Percentiles rank a stretch among this genome's conserved stretches.
phyloP scores from a whole-genome alignment of 2,113 vertebrate genomes.

The Tragelaphus strepsiceros region DNA sequence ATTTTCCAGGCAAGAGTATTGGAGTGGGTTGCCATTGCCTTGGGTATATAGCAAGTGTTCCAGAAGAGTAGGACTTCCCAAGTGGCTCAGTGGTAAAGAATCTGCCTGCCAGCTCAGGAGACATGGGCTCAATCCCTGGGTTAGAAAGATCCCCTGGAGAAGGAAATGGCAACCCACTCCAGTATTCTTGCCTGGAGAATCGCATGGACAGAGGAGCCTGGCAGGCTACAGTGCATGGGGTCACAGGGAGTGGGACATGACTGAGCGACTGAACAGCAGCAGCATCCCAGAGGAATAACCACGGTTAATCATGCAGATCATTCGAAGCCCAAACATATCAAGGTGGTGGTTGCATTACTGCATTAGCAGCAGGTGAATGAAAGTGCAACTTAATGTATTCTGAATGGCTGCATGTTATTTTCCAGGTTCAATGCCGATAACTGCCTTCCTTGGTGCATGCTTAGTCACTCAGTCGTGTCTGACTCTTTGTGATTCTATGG shows the following conservation, averaged over 20 bases:
- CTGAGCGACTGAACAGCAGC: background rate
- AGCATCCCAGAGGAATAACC: background rate
- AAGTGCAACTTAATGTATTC: background rate
- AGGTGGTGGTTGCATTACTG: background rate
- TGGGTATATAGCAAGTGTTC: background rate
- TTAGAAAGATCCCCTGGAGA: background rate
- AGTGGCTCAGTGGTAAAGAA: background rate
- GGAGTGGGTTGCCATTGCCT: no score
- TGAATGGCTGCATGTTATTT: background rate
- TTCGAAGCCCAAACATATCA: background rate
- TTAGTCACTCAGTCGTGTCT: background rate
- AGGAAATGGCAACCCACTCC: background rate
- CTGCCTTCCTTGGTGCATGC: background rate
- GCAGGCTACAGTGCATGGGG: background rate
- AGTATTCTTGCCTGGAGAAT: background rate
- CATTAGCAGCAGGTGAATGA: background rate
- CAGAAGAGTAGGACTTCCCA: background rate
- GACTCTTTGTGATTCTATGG: background rate
- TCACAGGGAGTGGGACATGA: background rate
- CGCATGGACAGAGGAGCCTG: background rate
- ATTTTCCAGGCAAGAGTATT: no score
- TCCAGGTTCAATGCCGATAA: background rate
- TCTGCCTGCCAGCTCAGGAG: background rate
- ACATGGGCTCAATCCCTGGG: rapidly evolving
- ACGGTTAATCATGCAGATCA: background rate